Percentiles rank a stretch among this genome's conserved stretches.
phyloP scores from a whole-genome alignment of 2,113 vertebrate genomes.

The Rostratula benghalensis region DNA sequence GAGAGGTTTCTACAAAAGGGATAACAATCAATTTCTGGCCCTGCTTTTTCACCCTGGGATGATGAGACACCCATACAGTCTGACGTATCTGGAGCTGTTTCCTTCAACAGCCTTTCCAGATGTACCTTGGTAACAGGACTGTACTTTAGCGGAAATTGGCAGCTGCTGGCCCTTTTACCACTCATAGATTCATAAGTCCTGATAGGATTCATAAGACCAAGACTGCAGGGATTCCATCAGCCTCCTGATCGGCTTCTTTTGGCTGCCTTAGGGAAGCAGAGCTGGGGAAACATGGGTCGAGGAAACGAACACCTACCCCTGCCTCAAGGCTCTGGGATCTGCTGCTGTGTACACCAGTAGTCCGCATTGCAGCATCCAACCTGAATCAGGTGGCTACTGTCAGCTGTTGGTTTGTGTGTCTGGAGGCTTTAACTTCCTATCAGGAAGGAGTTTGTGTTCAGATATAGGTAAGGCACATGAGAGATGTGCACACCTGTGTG shows the following conservation, averaged over 20 bases:
- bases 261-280: not conserved
- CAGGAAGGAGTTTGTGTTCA: not conserved
- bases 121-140: conserved; percentile 3
- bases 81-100: not conserved
- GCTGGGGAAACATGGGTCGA: not conserved
- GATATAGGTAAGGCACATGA: not conserved
- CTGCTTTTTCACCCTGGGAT: not conserved
- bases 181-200: not conserved
- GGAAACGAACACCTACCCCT: fast-evolving
- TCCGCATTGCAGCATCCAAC: not conserved
- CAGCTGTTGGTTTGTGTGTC: not conserved
- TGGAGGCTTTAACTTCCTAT: not conserved
- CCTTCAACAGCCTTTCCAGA: not conserved
- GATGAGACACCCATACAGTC: not conserved
- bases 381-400: not conserved
- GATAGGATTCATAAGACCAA: not conserved
- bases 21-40: not conserved
- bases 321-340: not conserved
- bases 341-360: not conserved
- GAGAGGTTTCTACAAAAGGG: not conserved
- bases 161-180: not conserved
- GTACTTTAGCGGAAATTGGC: not conserved
- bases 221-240: not conserved
- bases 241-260: not conserved
- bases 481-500: not conserved